Base-by-base conservation (phyloP, 2,113 vertebrate species). In the Rattus rattus region DNA sequence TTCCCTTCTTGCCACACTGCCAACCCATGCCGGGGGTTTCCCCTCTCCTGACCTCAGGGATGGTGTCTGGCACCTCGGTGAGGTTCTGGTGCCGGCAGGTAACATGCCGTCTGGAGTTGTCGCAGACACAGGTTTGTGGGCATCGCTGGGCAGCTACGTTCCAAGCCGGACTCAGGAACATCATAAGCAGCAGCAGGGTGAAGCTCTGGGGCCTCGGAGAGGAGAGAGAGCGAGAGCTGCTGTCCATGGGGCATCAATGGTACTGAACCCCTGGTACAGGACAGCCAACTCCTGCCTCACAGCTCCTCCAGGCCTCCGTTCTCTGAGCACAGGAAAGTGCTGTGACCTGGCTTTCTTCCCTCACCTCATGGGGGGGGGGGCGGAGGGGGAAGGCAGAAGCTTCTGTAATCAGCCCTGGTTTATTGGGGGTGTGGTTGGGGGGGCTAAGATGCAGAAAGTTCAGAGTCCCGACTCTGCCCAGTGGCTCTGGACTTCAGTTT, bases 31-130 rank as follows among this genome's bases (percentile, higher is more conserved):
- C 88, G 12, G 28, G 11, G 9, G 0, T 39, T 24, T n/a, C n/a
- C 0, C 0, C 61, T 87, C 91, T 36, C 52, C 97, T 92, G 94
- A 99, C 99, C 99, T 99, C 99, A 0, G 99, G 99, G 10, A 99
- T 97, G 73, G 97, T 65, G 3, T 96, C 19, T 4, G 99, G 99
- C 94, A 99, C 94, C 63, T 99, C 97, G 0, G 97, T 99, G 85
- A 99, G 97, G 98, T 99, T 99, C 98, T 99, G 99, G 20, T 98
- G 99, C 95, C 98, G 97, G 93, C 99, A 99, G 95, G 98, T 95
- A 19, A 99, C 99, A 0, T 98, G 99, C 77, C 99, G 95, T 49
- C 96, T 98, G 98, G 99, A 98, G 97, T 99, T 99, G 98, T 99
- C 99, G 0, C 99, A 99, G 65, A 99, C 0, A 1, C 99, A 99